Evolutionary conservation across 1,140 invertebrate species (phyloP), one percentile per base, ranked within the genome.

Genomic region (Pteromalus puparum): DNA sequence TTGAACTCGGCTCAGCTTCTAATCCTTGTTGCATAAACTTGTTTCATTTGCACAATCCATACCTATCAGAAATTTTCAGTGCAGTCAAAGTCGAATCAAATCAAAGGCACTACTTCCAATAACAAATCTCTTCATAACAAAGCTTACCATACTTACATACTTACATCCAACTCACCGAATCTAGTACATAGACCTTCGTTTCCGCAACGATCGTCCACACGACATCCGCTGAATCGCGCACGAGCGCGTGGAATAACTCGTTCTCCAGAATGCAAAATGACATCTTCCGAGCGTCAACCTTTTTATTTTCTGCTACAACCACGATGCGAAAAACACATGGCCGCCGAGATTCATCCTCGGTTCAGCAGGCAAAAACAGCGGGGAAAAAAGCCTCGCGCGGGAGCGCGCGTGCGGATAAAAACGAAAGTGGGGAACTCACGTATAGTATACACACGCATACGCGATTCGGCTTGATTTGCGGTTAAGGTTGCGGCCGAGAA

Each of bases 211-310:
- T 68, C n/a, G 65, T 2, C 24, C 30, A 5, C 26, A n/a, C n/a
- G n/a, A 70, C 26, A 70, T 70, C 67, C 67, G 67, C 67, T n/a
- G 21, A 18, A 7, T 18, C 18, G 15, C 53, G 53, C 53, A n/a
- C 21, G 53, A n/a, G 21, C 18, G 38, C 68, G 42, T 46, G 3
- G 46, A 15, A 48, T 34, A 82, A 76, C 81, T 82, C 81, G 81
- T 82, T 82, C 53, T 61, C 53, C 61, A 82, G 81, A 83, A 83
- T 83, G 81, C 81, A 83, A 83, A 77, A 76, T 83, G 81, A 83
- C 48, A 70, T 77, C 38, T 48, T 48, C 61, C 61, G 74, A 26
- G 61, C 26, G 34, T 73, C 15, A 10, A 81, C 42, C 68, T 48
- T 81, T 72, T 72, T 73, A 70, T 26, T 48, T 21, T 48, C 53